Percentiles rank a stretch among this genome's conserved stretches.
Evolutionary conservation across 2,888 invertebrate species (phyloP).

Genomic region (Harmothoe impar): DNA sequence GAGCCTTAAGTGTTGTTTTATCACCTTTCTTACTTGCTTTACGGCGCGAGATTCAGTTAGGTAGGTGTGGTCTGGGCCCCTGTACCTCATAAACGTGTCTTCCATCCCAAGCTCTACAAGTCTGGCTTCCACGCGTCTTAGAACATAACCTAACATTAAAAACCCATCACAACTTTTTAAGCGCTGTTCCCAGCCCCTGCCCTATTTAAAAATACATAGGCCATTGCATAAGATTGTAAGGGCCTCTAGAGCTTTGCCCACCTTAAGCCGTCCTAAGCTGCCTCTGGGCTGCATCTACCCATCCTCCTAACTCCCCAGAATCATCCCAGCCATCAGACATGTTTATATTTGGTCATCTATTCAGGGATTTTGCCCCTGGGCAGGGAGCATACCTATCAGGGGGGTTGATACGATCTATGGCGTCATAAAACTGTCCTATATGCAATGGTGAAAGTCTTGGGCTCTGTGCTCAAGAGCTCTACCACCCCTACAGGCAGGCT

Average conservation of each 20-base stretch:
- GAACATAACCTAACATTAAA: background rate
- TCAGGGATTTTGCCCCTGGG: background rate
- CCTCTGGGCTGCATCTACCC: background rate
- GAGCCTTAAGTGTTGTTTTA: background rate
- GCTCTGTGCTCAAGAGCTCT: conserved; percentile 12
- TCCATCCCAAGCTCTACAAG: background rate
- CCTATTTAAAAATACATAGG: conserved; percentile 16
- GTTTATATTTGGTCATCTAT: conserved; percentile 22
- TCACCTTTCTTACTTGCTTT: background rate
- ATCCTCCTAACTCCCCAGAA: background rate
- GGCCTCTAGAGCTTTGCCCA: background rate
- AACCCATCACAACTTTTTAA: background rate
- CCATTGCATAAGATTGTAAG: background rate
- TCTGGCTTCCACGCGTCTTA: too few relatives aligned
- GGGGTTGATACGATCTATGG: background rate
- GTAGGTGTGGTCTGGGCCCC: background rate
- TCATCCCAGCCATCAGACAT: background rate
- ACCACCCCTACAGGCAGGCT: background rate
- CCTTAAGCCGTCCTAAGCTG: background rate
- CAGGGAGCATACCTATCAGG: conserved; percentile 25
- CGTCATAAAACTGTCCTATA: background rate
- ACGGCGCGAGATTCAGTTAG: background rate
- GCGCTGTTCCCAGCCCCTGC: background rate
- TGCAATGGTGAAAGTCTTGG: background rate
- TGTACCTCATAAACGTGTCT: background rate